phyloP scores from a whole-genome alignment of 2,113 vertebrate species.

The Protobothrops flavoviridis region DNA sequence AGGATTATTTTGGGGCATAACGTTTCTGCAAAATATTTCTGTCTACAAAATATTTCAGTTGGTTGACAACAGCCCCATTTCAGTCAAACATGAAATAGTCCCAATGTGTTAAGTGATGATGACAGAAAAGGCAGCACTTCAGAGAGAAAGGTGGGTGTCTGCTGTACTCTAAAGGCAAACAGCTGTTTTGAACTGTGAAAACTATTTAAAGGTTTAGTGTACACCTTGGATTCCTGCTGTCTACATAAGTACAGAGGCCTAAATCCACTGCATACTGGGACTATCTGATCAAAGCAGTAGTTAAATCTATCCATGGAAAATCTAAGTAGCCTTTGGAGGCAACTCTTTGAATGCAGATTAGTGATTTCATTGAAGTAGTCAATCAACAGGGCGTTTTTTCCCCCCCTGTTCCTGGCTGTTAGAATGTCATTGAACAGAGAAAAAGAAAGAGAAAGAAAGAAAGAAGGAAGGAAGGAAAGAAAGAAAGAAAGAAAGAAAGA shows the following conservation, averaged over 20 bases:
- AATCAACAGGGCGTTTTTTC: slow-evolving; percentile 56
- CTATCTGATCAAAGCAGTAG: slow-evolving; percentile 62
- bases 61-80: slow-evolving; percentile 49
- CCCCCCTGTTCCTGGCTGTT: slow-evolving; percentile 45
- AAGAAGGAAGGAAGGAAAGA: slow-evolving; percentile 69
- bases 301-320: slow-evolving; percentile 60
- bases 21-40: slow-evolving; percentile 39
- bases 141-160: slow-evolving; percentile 60
- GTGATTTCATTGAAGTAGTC: slow-evolving; percentile 68
- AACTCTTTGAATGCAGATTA: slow-evolving; percentile 67
- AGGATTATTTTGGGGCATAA: slow-evolving; percentile 1
- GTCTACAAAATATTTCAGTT: slow-evolving; percentile 37
- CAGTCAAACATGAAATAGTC: slow-evolving; percentile 50
- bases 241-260: slow-evolving; percentile 58
- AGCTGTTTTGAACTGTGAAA: slow-evolving; percentile 61
- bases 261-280: slow-evolving; percentile 64
- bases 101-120: slow-evolving; percentile 45
- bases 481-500: neutral
- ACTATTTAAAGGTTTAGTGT: slow-evolving; percentile 61
- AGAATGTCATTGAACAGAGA: slow-evolving; percentile 72
- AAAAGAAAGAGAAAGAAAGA: slow-evolving; percentile 64
- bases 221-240: slow-evolving; percentile 60
- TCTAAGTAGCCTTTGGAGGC: slow-evolving; percentile 63
- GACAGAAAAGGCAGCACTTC: slow-evolving; percentile 52
- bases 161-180: slow-evolving; percentile 56